phyloP scores from a whole-genome alignment of 2,113 vertebrate species.

The Cheirogaleus medius region DNA sequence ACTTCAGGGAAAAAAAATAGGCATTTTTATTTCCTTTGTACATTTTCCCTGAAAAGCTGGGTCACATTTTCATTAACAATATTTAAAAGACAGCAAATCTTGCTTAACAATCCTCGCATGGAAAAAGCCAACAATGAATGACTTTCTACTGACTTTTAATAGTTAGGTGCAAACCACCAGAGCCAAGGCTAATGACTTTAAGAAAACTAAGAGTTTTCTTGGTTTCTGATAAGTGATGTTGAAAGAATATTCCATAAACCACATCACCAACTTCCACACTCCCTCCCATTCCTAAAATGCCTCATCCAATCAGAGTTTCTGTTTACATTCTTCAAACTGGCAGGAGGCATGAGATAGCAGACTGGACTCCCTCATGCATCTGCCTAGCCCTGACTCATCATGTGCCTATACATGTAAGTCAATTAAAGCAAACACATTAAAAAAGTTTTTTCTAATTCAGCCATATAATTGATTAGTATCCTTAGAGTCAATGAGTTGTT shows the following conservation, averaged over 20 bases:
- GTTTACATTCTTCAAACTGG: background rate
- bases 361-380: background rate
- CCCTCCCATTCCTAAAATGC: background rate
- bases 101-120: slow-evolving; percentile 13
- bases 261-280: background rate
- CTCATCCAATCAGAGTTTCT: background rate
- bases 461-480: background rate
- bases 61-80: slow-evolving; percentile 49
- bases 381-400: background rate
- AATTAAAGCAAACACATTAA: background rate
- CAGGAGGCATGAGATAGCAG: background rate
- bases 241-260: slow-evolving; percentile 37
- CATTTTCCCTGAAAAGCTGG: slow-evolving; percentile 36
- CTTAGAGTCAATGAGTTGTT: background rate
- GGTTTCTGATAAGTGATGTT: slow-evolving; percentile 12
- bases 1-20: background rate
- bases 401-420: background rate
- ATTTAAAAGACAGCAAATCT: slow-evolving; percentile 52
- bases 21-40: slow-evolving; percentile 48
- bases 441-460: background rate
- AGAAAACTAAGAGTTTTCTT: slow-evolving; percentile 6
- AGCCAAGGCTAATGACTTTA: background rate
- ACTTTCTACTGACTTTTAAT: background rate
- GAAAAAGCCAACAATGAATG: background rate
- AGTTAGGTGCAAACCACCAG: background rate